These are phyloP conservation scores for Hypolimnas misippus DNA, from an alignment of 2,888 invertebrate genomes.

Conservation along the genomic window DNA sequence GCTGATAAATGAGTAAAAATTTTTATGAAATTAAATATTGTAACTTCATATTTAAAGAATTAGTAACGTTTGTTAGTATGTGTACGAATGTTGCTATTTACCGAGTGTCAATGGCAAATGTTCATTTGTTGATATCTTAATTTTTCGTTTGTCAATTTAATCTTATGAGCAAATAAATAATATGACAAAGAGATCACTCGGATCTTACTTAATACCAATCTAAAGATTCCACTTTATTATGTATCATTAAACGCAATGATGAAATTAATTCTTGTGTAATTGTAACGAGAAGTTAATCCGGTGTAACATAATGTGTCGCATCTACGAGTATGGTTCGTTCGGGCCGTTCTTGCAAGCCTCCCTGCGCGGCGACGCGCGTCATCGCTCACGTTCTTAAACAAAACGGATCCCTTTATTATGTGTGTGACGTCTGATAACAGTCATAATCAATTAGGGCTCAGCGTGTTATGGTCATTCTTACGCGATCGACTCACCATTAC, in stretches of 20 bases:
- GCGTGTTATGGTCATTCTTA: neutral
- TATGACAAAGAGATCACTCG: too few relatives aligned
- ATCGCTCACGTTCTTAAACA: neutral
- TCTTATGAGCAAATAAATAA: conserved; percentile 1
- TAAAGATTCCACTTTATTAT: neutral
- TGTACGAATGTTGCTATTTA: neutral
- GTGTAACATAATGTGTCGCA: neutral
- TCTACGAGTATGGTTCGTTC: too few relatives aligned
- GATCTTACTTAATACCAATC: neutral
- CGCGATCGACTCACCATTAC: neutral
- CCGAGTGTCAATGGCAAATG: neutral
- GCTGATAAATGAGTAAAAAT: too few relatives aligned
- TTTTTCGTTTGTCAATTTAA: neutral
- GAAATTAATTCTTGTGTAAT: neutral
- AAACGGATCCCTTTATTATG: neutral
- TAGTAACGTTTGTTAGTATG: neutral
- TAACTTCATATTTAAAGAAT: neutral
- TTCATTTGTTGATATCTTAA: neutral
- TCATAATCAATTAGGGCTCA: neutral
- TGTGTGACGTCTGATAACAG: neutral
- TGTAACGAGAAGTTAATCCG: neutral
- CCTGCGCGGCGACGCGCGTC: neutral
- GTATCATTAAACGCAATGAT: neutral
- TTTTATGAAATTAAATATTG: too few relatives aligned
- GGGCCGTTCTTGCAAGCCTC: neutral